A percentile compares a stretch with the other conserved stretches of the same genome.
Evolutionary conservation across 2,888 invertebrate species (phyloP).

Genomic region (Mantis religiosa): DNA sequence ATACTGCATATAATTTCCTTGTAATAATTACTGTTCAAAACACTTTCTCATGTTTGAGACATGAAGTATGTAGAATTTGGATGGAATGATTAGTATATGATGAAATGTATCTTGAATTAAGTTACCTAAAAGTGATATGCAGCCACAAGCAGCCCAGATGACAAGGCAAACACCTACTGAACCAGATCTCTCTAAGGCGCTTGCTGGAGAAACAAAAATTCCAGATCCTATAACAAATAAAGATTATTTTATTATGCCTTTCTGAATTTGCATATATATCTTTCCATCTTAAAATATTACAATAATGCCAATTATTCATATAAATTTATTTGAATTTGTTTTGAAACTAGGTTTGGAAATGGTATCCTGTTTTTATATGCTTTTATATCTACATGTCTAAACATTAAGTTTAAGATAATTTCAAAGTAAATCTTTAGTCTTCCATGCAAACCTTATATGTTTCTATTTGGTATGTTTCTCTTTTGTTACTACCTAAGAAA

Average conservation of each 20-base stretch:
- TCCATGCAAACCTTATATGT: no score
- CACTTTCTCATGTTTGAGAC: neutral
- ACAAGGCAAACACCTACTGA: conserved; percentile 75
- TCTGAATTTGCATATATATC: no score
- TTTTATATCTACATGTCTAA: no score
- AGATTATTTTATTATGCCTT: conserved; percentile 36
- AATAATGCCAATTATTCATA: no score
- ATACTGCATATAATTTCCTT: neutral
- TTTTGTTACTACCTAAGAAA: no score
- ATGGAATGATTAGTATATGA: neutral
- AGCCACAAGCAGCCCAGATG: conserved; percentile 73
- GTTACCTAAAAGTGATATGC: conserved; percentile 73
- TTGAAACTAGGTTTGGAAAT: no score
- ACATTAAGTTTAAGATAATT: no score
- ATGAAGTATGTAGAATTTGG: neutral
- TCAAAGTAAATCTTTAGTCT: no score
- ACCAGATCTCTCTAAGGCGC: conserved; percentile 69
- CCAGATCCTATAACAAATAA: conserved; percentile 57
- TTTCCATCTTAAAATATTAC: no score
- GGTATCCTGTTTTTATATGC: no score
- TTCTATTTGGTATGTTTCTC: no score
- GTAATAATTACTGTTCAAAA: neutral
- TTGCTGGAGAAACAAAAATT: conserved; percentile 79
- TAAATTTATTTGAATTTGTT: no score
- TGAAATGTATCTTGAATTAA: conserved; percentile 34